These are phyloP conservation scores for Apis cerana DNA, from an alignment of 1,140 invertebrate genomes.

Conservation along the genomic window DNA sequence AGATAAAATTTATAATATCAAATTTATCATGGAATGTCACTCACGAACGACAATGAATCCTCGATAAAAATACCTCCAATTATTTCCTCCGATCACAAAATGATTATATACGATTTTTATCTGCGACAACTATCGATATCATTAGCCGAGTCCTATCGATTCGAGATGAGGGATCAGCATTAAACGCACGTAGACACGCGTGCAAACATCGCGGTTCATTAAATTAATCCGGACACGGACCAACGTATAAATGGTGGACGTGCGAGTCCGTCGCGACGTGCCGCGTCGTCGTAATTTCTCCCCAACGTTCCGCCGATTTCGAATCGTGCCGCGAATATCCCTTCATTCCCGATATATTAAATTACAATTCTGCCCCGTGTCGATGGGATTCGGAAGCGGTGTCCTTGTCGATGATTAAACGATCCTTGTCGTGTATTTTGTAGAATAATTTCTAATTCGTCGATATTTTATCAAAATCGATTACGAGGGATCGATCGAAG, in stretches of 20 bases:
- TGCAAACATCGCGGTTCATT: constrained; percentile 73
- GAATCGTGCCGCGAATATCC: constrained; percentile 57
- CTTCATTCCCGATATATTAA: constrained; percentile 56
- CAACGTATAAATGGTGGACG: constrained; percentile 63
- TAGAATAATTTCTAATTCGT: no score
- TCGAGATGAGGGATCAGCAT: constrained; percentile 51
- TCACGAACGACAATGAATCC: no score
- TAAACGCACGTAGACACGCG: constrained; percentile 63
- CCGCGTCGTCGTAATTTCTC: constrained; percentile 65
- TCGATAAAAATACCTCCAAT: no score
- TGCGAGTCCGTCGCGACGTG: constrained; percentile 59
- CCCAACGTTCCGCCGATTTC: constrained; percentile 55
- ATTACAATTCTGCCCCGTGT: constrained; percentile 18
- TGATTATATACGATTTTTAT: background rate
- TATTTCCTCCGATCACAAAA: no score
- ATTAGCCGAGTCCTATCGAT: background rate
- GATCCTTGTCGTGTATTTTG: background rate
- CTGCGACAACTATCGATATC: background rate
- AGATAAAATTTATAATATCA: no score
- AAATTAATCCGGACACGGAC: constrained; percentile 71
- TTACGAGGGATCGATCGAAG: no score
- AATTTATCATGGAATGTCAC: no score
- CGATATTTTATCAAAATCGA: no score
- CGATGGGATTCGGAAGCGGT: background rate
- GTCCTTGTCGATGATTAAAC: background rate